Conservation (phyloP, 2,888 invertebrate genomes). For the Chrysolina americana region DNA sequence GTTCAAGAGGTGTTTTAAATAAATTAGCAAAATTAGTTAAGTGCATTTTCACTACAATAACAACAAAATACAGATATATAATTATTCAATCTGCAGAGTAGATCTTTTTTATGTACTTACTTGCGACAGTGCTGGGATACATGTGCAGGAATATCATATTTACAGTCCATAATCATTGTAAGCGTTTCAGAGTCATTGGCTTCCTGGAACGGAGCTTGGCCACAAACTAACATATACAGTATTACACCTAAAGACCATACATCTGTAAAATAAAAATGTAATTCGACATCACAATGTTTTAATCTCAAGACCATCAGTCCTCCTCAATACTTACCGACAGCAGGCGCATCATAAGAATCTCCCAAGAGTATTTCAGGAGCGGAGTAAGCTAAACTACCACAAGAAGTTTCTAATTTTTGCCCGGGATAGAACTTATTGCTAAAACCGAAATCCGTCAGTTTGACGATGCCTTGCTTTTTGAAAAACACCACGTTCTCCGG, state of each 20-base stretch:
- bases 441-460: slow-evolving; percentile 98
- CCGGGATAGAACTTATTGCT: slow-evolving; percentile 98
- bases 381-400: slow-evolving; percentile 98
- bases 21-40: no score
- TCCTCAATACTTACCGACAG: slow-evolving; percentile 82
- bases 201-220: slow-evolving; percentile 98
- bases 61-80: no score
- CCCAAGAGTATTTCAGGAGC: slow-evolving; percentile 99
- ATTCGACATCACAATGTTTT: not conserved
- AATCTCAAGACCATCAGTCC: not conserved
- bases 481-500: slow-evolving; percentile 99
- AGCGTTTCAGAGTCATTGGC: slow-evolving; percentile 99
- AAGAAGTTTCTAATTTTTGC: slow-evolving; percentile 96
- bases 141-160: slow-evolving; percentile 92
- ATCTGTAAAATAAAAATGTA: slow-evolving; percentile 74
- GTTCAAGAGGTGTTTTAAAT: no score
- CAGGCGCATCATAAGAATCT: slow-evolving; percentile 98
- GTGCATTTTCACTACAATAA: no score
- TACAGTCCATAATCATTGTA: slow-evolving; percentile 99
- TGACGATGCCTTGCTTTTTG: slow-evolving; percentile 96
- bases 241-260: slow-evolving; percentile 99
- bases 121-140: slow-evolving; percentile 89
- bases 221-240: slow-evolving; percentile 98
- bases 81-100: no score
- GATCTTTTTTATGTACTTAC: slow-evolving; percentile 67